These are phyloP conservation scores for Thomomys bottae DNA, from an alignment of 2,113 vertebrate genomes.

Conservation along the genomic window DNA sequence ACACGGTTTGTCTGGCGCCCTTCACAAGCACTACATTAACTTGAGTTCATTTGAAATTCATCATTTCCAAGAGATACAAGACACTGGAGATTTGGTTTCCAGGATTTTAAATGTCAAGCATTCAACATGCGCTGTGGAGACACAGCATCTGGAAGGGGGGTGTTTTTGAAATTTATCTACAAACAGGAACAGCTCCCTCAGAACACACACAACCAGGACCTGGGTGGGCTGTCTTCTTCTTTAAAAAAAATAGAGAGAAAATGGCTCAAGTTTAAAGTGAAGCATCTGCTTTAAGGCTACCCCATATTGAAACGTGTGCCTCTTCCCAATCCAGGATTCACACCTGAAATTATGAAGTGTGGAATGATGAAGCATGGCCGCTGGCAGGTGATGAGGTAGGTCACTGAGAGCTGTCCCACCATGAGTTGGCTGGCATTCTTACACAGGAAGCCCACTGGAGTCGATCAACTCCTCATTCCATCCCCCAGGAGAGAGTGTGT, in stretches of 20 bases:
- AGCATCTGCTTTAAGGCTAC: no score
- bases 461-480: accelerated
- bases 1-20: constrained; percentile 74
- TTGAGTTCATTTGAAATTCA: constrained; percentile 80
- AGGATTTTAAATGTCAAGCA: constrained; percentile 79
- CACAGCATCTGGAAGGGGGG: constrained; percentile 73
- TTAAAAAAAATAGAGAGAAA: not conserved
- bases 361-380: not conserved
- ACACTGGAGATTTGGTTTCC: constrained; percentile 69
- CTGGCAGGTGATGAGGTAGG: not conserved
- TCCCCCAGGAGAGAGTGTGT: accelerated
- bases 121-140: constrained; percentile 64
- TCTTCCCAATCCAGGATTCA: not conserved
- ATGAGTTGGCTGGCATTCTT: accelerated
- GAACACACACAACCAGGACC: not conserved
- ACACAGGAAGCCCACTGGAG: not conserved
- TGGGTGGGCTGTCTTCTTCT: not conserved
- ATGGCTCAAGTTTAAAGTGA: not conserved
- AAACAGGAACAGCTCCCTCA: constrained; percentile 60
- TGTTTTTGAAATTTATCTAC: constrained; percentile 69
- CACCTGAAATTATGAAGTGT: not conserved
- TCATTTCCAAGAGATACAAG: constrained; percentile 76
- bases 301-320: not conserved
- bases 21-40: constrained; percentile 77
- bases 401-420: not conserved